Evolutionary conservation across 92 coral and sea anemone genomes (phyloP).

Genomic region (Anthopleura xanthogrammica): DNA sequence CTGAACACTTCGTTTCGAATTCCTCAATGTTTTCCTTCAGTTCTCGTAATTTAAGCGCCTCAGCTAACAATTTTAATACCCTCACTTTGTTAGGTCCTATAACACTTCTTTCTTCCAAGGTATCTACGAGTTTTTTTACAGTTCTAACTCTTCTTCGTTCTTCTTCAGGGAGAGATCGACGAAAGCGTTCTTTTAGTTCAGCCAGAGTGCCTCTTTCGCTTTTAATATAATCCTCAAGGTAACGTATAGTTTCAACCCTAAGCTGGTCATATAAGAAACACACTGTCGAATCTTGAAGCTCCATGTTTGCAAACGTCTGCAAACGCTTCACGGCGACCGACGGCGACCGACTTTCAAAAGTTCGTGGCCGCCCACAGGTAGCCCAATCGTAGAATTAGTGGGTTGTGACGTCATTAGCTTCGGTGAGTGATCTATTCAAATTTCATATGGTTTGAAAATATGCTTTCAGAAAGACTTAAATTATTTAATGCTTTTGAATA

Average conservation of each 20-base stretch:
- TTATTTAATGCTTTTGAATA: too few relatives aligned
- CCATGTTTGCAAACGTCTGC: not conserved
- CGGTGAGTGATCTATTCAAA: too few relatives aligned
- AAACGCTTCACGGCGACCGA: not conserved
- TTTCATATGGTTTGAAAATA: too few relatives aligned
- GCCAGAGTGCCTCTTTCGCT: not conserved
- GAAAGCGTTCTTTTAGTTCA: not conserved
- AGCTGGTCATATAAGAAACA: not conserved
- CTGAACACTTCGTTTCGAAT: not conserved
- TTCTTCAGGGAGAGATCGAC: not conserved
- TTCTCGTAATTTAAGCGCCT: not conserved
- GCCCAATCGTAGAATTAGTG: too few relatives aligned
- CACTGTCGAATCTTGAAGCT: not conserved
- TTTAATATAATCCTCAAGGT: not conserved
- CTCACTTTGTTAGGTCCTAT: not conserved
- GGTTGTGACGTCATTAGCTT: too few relatives aligned
- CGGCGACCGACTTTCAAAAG: too few relatives aligned
- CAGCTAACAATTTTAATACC: not conserved
- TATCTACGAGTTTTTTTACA: not conserved
- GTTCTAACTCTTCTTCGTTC: not conserved
- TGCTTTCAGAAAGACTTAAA: too few relatives aligned
- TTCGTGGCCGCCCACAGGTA: too few relatives aligned
- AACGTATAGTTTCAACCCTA: not conserved
- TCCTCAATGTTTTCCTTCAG: not conserved
- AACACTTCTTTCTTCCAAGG: not conserved